Evolutionary conservation across 2,797 vertebrate genomes (phyloP).

Genomic region (Liasis olivaceus): DNA sequence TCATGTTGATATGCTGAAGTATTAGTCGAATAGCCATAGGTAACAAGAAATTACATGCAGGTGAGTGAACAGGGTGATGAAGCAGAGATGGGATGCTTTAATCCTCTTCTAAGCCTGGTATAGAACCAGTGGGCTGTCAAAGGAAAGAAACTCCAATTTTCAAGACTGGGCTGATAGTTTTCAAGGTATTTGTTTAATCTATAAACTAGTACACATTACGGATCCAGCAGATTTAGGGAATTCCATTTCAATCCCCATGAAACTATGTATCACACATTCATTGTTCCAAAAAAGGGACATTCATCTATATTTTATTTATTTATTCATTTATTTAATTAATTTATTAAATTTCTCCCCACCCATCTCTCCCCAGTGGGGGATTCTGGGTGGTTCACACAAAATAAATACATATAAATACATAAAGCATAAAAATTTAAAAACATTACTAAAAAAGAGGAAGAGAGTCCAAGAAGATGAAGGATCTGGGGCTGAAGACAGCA

Average conservation of each 20-base stretch:
- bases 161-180: neutral
- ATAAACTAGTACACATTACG: neutral
- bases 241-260: no score
- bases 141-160: neutral
- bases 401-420: no score
- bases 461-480: no score
- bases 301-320: neutral
- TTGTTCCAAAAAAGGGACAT: no score
- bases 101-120: neutral
- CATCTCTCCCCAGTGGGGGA: no score
- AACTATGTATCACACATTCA: neutral
- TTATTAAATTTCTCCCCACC: no score
- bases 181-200: neutral
- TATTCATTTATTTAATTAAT: no score
- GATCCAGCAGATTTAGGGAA: neutral
- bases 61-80: neutral
- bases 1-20: neutral
- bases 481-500: neutral
- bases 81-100: neutral
- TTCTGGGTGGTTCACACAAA: no score
- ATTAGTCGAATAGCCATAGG: neutral
- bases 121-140: neutral
- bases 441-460: no score
- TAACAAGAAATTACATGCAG: neutral
- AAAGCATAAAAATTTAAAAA: no score